Evolutionary conservation across 2,797 vertebrate genomes (phyloP).

Genomic region (Enteromius thamalakanensis): DNA sequence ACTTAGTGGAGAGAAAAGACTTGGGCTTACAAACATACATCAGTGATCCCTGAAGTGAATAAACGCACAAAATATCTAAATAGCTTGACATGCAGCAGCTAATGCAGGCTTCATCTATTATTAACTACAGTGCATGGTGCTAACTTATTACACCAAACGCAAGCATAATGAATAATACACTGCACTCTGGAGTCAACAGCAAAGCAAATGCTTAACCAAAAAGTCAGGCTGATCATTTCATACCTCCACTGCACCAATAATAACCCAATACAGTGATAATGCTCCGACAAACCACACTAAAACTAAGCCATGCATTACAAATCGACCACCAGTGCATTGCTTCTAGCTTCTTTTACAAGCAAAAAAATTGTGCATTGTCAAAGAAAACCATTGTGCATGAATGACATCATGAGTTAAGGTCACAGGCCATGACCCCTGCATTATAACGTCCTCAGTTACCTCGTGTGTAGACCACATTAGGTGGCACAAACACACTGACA

Average conservation of each 20-base stretch:
- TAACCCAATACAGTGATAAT: neutral
- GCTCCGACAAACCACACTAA: neutral
- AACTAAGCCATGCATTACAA: neutral
- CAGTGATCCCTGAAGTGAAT: neutral
- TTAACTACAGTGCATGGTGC: conserved; percentile 1
- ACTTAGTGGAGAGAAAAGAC: neutral
- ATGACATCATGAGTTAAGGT: neutral
- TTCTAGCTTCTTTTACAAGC: neutral
- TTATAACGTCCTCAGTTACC: neutral
- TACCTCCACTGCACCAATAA: neutral
- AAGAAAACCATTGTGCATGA: neutral
- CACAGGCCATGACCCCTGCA: neutral
- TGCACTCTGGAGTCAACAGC: neutral
- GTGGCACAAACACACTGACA: neutral
- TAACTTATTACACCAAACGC: neutral
- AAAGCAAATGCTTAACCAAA: neutral
- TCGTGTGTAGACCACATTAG: neutral
- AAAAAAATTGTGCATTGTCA: neutral
- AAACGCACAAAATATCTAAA: neutral
- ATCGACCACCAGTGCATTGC: neutral
- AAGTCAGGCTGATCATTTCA: neutral
- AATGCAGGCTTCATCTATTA: neutral
- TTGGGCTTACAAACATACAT: neutral
- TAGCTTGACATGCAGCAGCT: neutral
- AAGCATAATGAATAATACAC: neutral